Evolutionary conservation across 1,140 invertebrate species (phyloP).

Genomic region (Eupristina koningsbergeri): DNA sequence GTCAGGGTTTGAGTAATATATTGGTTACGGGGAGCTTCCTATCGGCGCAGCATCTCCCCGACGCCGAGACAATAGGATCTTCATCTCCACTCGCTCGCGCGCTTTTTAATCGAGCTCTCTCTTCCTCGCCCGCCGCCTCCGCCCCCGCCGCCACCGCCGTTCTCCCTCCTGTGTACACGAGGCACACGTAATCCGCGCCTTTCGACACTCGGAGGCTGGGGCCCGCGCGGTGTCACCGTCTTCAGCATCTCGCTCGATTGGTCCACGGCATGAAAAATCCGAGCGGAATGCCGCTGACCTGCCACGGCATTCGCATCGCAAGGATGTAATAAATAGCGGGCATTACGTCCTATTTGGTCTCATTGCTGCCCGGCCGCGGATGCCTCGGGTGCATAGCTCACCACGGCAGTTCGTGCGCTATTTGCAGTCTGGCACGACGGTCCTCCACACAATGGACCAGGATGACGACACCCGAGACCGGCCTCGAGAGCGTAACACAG

Average conservation of each 20-base stretch:
- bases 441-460: background rate
- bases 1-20: constrained; percentile 50
- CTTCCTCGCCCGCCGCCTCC: background rate
- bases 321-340: constrained; percentile 62
- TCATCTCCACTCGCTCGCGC: constrained; percentile 33
- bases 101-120: constrained; percentile 27
- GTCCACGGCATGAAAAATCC: constrained; percentile 52
- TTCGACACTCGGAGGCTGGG: constrained; percentile 23
- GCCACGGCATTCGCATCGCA: constrained; percentile 60
- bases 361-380: constrained; percentile 47
- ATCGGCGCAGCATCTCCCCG: constrained; percentile 40
- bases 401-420: constrained; percentile 17
- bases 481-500: background rate
- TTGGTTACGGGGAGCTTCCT: constrained; percentile 12
- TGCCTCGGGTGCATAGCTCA: background rate
- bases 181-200: background rate
- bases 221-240: constrained; percentile 31
- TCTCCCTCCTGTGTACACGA: background rate
- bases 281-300: constrained; percentile 57
- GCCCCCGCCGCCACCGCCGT: background rate
- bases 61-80: constrained; percentile 48
- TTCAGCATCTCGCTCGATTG: constrained; percentile 29
- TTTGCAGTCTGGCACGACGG: constrained; percentile 35
- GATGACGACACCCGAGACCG: background rate
- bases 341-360: constrained; percentile 64